These are phyloP conservation scores for Octomys mimax DNA, from an alignment of 2,797 vertebrate genomes.

Conservation along the genomic window DNA sequence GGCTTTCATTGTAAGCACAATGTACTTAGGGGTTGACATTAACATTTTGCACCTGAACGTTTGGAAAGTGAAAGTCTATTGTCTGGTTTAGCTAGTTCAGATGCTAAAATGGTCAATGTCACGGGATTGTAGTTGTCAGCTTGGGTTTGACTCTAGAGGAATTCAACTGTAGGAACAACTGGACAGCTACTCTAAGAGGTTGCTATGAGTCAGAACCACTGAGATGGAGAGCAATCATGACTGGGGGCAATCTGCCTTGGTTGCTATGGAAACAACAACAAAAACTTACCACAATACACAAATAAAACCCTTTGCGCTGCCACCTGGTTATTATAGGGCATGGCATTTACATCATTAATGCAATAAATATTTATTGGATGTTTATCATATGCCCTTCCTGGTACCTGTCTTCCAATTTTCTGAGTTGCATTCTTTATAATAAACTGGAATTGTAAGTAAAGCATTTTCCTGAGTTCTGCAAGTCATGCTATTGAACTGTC, in stretches of 20 bases:
- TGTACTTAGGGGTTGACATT: neutral
- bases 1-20: neutral
- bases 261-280: neutral
- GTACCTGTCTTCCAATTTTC: neutral
- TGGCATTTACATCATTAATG: neutral
- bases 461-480: neutral
- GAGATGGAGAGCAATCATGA: neutral
- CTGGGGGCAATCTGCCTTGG: neutral
- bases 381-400: neutral
- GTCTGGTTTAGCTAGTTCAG: slow-evolving; percentile 26
- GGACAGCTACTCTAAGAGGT: slow-evolving; percentile 10
- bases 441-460: neutral
- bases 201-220: neutral
- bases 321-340: neutral
- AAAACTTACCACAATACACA: neutral
- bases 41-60: slow-evolving; percentile 38
- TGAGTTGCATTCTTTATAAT: neutral
- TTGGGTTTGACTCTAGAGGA: slow-evolving; percentile 52
- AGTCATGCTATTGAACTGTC: neutral
- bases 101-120: slow-evolving; percentile 55
- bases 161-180: neutral
- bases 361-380: neutral
- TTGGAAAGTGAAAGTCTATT: slow-evolving; percentile 26
- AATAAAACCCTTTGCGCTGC: neutral
- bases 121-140: neutral